Conservation (phyloP, 1,140 invertebrate genomes). For the Anthonomus grandis region DNA sequence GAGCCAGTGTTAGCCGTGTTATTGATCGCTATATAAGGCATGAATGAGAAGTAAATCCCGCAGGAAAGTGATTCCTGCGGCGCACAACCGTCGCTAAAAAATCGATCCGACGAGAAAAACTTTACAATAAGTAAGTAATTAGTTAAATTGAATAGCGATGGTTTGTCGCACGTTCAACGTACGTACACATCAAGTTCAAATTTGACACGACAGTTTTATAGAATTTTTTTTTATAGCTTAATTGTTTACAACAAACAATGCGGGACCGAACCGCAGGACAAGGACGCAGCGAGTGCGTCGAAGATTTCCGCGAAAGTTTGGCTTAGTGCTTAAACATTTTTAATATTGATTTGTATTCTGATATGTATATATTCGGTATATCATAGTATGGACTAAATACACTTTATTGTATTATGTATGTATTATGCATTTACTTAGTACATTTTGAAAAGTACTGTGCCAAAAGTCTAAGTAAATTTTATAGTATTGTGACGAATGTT, state of each 20-base stretch:
- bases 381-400: no score
- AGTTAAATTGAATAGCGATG: neutral
- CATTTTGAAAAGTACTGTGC: no score
- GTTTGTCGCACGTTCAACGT: constrained; percentile 1
- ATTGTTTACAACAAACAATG: constrained; percentile 13
- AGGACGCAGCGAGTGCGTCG: neutral
- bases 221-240: constrained; percentile 10
- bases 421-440: no score
- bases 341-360: no score
- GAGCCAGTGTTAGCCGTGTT: no score
- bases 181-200: no score
- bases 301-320: no score
- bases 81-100: neutral
- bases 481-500: no score
- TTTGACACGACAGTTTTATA: constrained; percentile 5
- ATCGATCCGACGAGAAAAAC: neutral
- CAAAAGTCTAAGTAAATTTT: no score
- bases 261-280: constrained; percentile 3
- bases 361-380: no score
- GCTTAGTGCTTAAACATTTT: neutral
- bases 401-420: no score
- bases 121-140: no score
- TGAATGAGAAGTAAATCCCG: constrained; percentile 2
- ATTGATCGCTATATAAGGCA: constrained; percentile 9
- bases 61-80: constrained; percentile 14